Percentiles rank a stretch among this genome's conserved stretches.
Conservation (phyloP, 92 coral and sea anemone genomes). For the Epizoanthus stellaris region DNA sequence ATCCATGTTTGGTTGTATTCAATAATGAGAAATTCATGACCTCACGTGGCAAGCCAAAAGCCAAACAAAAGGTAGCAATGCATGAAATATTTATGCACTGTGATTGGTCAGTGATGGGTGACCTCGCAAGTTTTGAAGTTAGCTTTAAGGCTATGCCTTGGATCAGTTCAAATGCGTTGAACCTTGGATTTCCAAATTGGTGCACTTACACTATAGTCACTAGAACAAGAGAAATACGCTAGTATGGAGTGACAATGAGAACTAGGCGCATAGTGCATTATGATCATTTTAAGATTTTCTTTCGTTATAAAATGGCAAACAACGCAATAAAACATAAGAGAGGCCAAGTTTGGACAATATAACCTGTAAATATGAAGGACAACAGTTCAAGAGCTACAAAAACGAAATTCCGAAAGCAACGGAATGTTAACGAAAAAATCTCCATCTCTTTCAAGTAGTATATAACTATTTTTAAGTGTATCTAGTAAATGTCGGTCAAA, state of each 20-base stretch:
- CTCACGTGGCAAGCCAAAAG: constrained; percentile 27
- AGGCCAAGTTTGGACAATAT: not conserved
- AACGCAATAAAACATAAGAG: too few relatives aligned
- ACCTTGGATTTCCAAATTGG: not conserved
- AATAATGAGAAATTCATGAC: constrained; percentile 20
- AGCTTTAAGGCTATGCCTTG: not conserved
- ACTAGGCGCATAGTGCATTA: not conserved
- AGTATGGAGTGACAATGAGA: not conserved
- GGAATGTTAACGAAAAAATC: not conserved
- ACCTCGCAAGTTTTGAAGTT: not conserved
- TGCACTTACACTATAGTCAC: too few relatives aligned
- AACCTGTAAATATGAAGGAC: not conserved
- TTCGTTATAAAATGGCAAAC: too few relatives aligned
- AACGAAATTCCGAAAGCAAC: not conserved
- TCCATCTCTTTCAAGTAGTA: not conserved
- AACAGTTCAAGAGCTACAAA: not conserved
- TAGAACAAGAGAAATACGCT: not conserved
- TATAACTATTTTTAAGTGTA: too few relatives aligned
- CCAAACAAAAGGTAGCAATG: constrained; percentile 23
- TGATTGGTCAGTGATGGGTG: not conserved
- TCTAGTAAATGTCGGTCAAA: too few relatives aligned
- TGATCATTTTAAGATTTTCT: too few relatives aligned
- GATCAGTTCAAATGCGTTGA: not conserved
- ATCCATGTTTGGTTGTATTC: not conserved
- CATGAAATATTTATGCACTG: not conserved